Conservation (phyloP, 2,113 vertebrate species). For the Brachypodius melanocephalos region DNA sequence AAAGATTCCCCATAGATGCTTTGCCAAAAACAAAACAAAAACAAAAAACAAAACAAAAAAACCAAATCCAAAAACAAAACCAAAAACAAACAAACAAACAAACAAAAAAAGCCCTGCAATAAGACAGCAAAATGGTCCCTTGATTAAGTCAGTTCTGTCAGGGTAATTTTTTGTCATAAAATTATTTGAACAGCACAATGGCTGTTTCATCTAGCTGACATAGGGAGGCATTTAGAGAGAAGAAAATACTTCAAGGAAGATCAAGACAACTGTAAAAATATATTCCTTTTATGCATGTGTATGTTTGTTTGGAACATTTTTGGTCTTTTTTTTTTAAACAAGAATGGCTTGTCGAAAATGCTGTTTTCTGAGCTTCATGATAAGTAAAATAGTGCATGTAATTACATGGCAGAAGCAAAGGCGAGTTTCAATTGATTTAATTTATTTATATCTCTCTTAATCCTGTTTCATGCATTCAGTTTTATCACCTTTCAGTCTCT, state of each 20-base stretch:
- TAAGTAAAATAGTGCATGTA: background rate
- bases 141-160: background rate
- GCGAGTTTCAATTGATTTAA: background rate
- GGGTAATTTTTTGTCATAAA: background rate
- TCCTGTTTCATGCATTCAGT: background rate
- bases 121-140: background rate
- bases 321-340: background rate
- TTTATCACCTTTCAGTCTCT: background rate
- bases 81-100: no score
- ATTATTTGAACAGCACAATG: background rate
- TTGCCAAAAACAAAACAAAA: background rate
- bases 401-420: background rate
- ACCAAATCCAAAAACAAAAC: no score
- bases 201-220: background rate
- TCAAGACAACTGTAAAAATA: background rate
- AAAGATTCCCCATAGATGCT: background rate
- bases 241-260: background rate
- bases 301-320: background rate
- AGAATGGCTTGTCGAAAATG: background rate
- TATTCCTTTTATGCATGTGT: background rate
- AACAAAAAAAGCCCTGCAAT: background rate
- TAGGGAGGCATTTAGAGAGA: background rate
- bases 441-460: slow-evolving; percentile 1
- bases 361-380: background rate
- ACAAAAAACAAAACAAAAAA: no score